Evolutionary conservation across 2,113 vertebrate species (phyloP).

Genomic region (Phaetusa simplex): DNA sequence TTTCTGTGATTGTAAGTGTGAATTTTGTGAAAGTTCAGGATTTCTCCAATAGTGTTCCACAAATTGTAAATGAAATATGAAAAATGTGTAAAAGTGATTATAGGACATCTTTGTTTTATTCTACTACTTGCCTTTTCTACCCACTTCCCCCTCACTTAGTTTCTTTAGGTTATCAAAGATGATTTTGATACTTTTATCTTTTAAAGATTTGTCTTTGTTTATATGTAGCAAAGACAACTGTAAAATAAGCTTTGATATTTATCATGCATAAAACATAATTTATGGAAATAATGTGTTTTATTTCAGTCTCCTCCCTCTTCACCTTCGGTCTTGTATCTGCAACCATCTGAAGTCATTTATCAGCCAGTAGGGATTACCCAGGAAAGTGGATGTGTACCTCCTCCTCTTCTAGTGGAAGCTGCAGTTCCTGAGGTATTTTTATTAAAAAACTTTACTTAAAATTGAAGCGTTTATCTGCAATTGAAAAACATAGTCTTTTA

Average conservation of each 20-base stretch:
- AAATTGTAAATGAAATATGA: not conserved
- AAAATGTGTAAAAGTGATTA: not conserved
- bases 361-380: conserved; percentile 76
- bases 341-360: conserved; percentile 78
- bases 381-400: conserved; percentile 68
- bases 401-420: conserved; percentile 74
- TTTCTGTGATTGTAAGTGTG: not conserved
- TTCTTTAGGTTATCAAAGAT: not conserved
- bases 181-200: not conserved
- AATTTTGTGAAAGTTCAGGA: not conserved
- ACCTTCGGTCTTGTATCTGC: conserved; percentile 72
- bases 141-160: not conserved
- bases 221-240: not conserved
- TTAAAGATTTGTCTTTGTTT: not conserved
- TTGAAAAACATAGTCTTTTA: not conserved
- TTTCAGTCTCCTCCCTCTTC: conserved; percentile 76
- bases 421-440: conserved; percentile 74
- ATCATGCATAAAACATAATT: not conserved
- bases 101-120: not conserved
- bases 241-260: not conserved
- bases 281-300: not conserved
- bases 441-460: not conserved
- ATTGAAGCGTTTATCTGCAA: not conserved
- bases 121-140: not conserved
- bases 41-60: not conserved